Evolutionary conservation across 2,888 invertebrate genomes (phyloP).

Genomic region (Nesidiocoris tenuis): DNA sequence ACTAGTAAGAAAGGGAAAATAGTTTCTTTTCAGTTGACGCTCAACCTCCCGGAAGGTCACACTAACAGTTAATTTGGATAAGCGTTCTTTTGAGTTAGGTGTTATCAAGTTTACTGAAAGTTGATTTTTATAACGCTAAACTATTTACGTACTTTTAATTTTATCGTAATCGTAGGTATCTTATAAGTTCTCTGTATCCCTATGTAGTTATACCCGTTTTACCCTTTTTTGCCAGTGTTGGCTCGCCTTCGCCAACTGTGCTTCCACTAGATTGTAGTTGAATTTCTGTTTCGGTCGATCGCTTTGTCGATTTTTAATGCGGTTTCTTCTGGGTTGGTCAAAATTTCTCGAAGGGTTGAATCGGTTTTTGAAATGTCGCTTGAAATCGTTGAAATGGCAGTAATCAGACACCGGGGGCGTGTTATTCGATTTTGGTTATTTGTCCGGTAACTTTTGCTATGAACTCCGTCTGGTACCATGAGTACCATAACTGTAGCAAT

Average conservation of each 20-base stretch:
- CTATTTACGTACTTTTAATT: conserved; percentile 16
- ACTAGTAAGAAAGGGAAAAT: neutral
- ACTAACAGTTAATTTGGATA: neutral
- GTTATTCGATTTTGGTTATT: no score
- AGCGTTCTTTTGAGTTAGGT: neutral
- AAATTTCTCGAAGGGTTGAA: no score
- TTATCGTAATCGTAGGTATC: conserved; percentile 25
- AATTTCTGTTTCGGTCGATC: no score
- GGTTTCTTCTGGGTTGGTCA: no score
- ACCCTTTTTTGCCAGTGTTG: conserved; percentile 29
- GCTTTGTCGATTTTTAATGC: no score
- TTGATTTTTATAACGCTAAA: conserved; percentile 33
- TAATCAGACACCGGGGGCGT: no score
- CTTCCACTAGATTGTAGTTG: conserved; percentile 39
- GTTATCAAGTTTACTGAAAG: neutral
- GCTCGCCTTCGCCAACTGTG: conserved; percentile 35
- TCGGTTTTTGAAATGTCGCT: no score
- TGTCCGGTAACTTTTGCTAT: no score
- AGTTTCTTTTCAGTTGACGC: neutral
- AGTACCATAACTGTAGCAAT: no score
- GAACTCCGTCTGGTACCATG: no score
- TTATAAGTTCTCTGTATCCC: conserved; percentile 23
- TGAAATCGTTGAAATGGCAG: no score
- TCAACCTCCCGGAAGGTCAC: neutral
- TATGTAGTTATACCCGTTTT: conserved; percentile 23